phyloP scores from a whole-genome alignment of 1,140 invertebrate genomes.

The Orussus abietinus region DNA sequence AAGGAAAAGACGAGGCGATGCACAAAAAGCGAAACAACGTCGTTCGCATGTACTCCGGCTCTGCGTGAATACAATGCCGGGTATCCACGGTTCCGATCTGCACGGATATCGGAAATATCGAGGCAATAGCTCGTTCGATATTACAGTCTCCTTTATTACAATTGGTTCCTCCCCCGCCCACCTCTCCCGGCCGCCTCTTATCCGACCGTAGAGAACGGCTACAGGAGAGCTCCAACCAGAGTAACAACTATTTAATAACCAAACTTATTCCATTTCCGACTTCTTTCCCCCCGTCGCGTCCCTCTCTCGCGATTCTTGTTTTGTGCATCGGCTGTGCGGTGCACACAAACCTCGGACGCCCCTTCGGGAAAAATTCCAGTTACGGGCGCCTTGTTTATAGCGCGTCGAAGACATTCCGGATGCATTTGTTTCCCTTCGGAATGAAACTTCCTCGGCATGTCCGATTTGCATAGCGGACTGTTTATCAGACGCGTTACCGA shows the following conservation, averaged over 20 bases:
- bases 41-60: not conserved
- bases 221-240: constrained; percentile 4
- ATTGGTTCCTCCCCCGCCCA: too few relatives aligned
- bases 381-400: constrained; percentile 26
- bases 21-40: constrained; percentile 2
- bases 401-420: constrained; percentile 15
- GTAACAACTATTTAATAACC: constrained; percentile 39
- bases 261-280: constrained; percentile 40
- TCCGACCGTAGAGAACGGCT: too few relatives aligned
- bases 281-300: constrained; percentile 5
- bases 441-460: too few relatives aligned
- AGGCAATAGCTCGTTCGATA: constrained; percentile 18
- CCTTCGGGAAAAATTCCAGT: constrained; percentile 23
- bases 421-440: constrained; percentile 17
- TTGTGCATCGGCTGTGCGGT: not conserved
- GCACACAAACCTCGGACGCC: constrained; percentile 20
- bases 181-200: too few relatives aligned
- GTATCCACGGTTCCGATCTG: not conserved
- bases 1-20: not conserved
- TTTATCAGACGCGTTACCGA: too few relatives aligned
- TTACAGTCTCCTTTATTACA: constrained; percentile 29
- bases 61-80: too few relatives aligned
- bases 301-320: not conserved
- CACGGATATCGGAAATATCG: constrained; percentile 6
- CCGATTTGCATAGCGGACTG: too few relatives aligned